Conservation (phyloP, 2,797 vertebrate genomes). For the Sebastiscus albofasciatus region DNA sequence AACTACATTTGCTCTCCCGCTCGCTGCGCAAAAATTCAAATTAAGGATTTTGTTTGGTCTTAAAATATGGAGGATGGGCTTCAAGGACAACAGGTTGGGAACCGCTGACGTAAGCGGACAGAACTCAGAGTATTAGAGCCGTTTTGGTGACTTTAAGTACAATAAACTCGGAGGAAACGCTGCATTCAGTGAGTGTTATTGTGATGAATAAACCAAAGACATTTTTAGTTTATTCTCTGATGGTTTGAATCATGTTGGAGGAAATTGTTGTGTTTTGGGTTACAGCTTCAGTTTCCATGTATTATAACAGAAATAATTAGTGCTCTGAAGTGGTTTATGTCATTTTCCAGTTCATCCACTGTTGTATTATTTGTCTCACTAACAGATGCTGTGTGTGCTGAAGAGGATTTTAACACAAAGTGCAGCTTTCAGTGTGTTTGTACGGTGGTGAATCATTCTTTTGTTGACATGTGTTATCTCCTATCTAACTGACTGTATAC, state of each 20-base stretch:
- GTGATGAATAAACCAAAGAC: constrained; percentile 66
- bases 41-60: no score
- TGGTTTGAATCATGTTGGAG: neutral
- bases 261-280: neutral
- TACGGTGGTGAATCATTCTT: constrained; percentile 23
- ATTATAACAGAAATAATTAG: constrained; percentile 43
- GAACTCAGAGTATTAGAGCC: neutral
- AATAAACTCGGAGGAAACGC: constrained; percentile 19
- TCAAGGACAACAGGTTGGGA: no score
- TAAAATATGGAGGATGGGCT: no score
- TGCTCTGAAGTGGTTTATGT: constrained; percentile 44
- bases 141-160: constrained; percentile 21
- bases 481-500: constrained; percentile 30
- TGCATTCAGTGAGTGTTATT: constrained; percentile 1
- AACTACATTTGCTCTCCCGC: no score
- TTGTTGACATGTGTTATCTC: constrained; percentile 37
- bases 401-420: neutral
- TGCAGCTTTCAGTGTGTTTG: constrained; percentile 11
- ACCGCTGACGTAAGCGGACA: neutral
- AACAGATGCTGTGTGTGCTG: neutral
- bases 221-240: constrained; percentile 19
- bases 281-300: constrained; percentile 24
- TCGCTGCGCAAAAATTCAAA: no score
- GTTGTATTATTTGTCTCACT: constrained; percentile 20
- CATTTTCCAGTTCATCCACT: constrained; percentile 26